Evolutionary conservation across 2,888 invertebrate species (phyloP), one percentile per base, ranked within the genome.

Genomic region (Netelia virgata): DNA sequence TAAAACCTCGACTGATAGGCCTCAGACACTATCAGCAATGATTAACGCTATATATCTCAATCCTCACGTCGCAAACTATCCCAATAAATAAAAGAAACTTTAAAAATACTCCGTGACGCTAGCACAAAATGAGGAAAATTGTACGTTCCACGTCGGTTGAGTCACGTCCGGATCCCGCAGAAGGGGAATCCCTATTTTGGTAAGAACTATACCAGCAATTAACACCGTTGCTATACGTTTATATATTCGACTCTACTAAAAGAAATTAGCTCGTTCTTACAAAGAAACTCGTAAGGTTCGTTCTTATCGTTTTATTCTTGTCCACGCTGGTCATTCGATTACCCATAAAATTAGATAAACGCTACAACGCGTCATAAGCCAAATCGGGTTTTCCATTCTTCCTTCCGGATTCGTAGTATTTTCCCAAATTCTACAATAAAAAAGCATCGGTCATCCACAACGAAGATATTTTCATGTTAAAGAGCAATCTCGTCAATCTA

Each of bases 1-100:
- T 61, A 68, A 28, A 61, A 47, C 59, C 16, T 23, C 11, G 47
- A 23, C 28, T 59, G 47, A 69, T 77, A 57, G 36, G 16, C 59
- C 6, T 1, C 11, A 11, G 47, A 14, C 14, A 14, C 10, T 47
- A 47, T 14, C 14, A 47, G 11, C 14, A 47, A 47, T 47, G 47
- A 47, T 47, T 47, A 47, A 47, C 3, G 11, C 1, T 47, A 47
- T 47, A 10, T 14, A 47, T 47, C 47, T 47, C 47, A 47, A 47
- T 14, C 10, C 14, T 14, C 14, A n/a, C 14, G 11, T 8, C 14
- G 11, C 47, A 36, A 36, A 36, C 36, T 14, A 47, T 47, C 47
- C 11, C 14, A 47, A 47, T 47, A 47, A 47, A 47, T 47, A 11
- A 47, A 47, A 47, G 14, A 47, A 47, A 14, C 36, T 47, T 47